phyloP scores from a whole-genome alignment of 2,797 vertebrate species.

The Perodicticus potto region DNA sequence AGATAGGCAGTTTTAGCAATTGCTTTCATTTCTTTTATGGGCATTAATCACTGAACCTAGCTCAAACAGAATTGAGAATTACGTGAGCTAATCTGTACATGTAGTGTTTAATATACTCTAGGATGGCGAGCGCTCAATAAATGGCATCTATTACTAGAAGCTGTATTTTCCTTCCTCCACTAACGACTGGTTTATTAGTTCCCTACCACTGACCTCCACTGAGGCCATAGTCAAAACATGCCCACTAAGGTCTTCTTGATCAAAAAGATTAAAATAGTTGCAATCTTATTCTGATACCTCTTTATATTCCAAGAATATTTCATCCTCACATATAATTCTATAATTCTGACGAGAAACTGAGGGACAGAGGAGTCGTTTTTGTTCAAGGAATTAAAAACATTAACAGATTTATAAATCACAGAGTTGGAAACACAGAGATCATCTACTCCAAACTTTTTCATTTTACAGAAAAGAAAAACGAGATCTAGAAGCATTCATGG shows the following conservation, averaged over 20 bases:
- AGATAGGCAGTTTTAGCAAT: neutral
- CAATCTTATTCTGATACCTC: neutral
- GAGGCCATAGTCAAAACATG: constrained; percentile 5
- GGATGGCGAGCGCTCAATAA: neutral
- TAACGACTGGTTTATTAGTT: neutral
- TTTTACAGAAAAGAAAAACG: neutral
- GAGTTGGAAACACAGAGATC: neutral
- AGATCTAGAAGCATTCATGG: neutral
- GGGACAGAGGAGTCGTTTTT: neutral
- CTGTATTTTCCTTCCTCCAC: neutral
- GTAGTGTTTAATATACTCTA: neutral
- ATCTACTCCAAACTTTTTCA: neutral
- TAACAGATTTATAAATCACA: constrained; percentile 32
- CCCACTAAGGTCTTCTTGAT: neutral
- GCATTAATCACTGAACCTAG: neutral
- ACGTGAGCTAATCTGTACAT: neutral
- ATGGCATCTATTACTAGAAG: neutral
- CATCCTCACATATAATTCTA: constrained; percentile 2
- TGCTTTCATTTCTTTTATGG: constrained; percentile 20
- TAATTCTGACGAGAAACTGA: constrained; percentile 23
- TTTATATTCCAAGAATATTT: constrained; percentile 41
- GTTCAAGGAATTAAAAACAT: neutral
- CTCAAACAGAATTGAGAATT: neutral
- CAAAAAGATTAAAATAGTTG: neutral
- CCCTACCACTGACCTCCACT: neutral